phyloP scores from a whole-genome alignment of 1,140 invertebrate genomes.

The Neodiprion lecontei region DNA sequence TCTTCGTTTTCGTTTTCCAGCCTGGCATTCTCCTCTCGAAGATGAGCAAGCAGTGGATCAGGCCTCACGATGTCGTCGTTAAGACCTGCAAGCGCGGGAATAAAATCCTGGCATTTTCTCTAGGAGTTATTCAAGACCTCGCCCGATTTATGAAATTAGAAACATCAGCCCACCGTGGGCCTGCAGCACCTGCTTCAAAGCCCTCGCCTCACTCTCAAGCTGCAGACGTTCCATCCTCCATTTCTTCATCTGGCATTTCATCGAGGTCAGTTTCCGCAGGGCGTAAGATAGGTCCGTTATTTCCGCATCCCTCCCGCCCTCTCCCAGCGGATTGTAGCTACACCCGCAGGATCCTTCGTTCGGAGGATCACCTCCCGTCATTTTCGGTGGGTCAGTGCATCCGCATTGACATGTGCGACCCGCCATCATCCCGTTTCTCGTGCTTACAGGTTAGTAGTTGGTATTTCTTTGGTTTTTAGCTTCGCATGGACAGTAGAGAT shows the following conservation, averaged over 20 bases:
- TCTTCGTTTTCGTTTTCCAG: conserved; percentile 42
- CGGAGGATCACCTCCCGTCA: conserved; percentile 31
- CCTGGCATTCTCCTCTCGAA: conserved; percentile 45
- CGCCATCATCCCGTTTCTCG: neutral
- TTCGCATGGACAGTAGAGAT: neutral
- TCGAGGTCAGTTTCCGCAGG: conserved; percentile 46
- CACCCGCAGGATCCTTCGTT: conserved; percentile 43
- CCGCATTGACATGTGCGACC: conserved; percentile 36
- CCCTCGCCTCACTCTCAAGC: conserved; percentile 48
- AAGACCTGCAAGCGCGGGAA: conserved; percentile 34
- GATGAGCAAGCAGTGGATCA: conserved; percentile 48
- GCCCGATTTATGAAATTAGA: neutral
- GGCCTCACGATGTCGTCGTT: conserved; percentile 40
- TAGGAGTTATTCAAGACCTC: neutral
- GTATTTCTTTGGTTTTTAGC: neutral
- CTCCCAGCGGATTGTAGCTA: conserved; percentile 41
- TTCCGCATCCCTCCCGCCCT: conserved; percentile 41
- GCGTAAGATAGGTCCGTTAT: conserved; percentile 49
- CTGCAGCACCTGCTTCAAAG: conserved; percentile 45
- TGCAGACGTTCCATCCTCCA: conserved; percentile 46
- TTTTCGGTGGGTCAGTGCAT: conserved; percentile 30
- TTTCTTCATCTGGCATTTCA: conserved; percentile 56
- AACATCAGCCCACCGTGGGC: conserved; percentile 38
- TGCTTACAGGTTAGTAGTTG: neutral
- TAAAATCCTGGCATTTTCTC: neutral